A percentile compares a stretch with the other conserved stretches of the same genome.
Conservation (phyloP, 1,140 invertebrate species). For the Globodera ellingtonae region DNA sequence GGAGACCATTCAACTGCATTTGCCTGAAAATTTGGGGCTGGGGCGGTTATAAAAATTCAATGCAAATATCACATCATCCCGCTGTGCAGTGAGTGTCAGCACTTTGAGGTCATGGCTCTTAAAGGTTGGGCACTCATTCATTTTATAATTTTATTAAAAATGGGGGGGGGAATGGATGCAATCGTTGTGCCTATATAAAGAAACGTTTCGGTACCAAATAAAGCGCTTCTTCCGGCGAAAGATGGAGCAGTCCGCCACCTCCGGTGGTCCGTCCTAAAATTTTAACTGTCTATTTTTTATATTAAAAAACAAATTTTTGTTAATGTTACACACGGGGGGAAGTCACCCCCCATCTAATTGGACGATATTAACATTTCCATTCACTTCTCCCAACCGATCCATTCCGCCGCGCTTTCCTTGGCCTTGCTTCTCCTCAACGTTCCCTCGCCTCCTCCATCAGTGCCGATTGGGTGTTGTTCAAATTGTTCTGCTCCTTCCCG, state of each 20-base stretch:
- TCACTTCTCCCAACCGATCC: slow-evolving; percentile 23
- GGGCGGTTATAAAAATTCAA: too few species aligned
- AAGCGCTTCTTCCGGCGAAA: slow-evolving; percentile 27
- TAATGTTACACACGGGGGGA: too few species aligned
- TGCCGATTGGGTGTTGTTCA: neutral
- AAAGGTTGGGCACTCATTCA: neutral
- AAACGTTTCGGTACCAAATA: slow-evolving; percentile 1
- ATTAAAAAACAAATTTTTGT: too few species aligned
- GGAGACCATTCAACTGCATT: neutral
- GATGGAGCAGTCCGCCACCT: slow-evolving; percentile 24
- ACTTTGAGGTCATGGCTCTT: neutral
- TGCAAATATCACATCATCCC: neutral
- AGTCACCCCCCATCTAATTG: too few species aligned
- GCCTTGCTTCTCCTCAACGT: neutral
- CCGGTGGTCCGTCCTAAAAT: slow-evolving; percentile 7
- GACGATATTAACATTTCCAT: neutral
- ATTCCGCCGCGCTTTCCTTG: slow-evolving; percentile 14
- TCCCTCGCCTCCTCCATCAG: neutral
- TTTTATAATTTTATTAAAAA: too few species aligned
- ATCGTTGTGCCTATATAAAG: neutral
- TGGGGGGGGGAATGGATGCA: too few species aligned
- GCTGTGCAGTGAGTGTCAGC: neutral
- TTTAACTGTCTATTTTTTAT: neutral
- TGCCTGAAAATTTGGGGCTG: slow-evolving; percentile 6
- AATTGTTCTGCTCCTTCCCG: neutral